Evolutionary conservation across 2,888 invertebrate species (phyloP).

Genomic region (Euspilapteryx auroguttella): DNA sequence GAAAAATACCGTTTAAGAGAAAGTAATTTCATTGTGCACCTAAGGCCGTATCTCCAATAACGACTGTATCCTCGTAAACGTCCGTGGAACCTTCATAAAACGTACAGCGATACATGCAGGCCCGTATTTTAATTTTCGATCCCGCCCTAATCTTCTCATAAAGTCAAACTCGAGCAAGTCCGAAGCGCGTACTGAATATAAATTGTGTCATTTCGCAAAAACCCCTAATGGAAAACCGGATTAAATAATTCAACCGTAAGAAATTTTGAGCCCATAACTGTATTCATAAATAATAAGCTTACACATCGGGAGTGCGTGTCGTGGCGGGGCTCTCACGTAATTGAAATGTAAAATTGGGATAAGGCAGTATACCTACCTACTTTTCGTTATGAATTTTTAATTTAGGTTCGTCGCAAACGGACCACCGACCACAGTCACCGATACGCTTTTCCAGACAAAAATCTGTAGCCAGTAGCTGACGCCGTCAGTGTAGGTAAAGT

Average conservation of each 20-base stretch:
- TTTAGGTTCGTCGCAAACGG: too few relatives aligned
- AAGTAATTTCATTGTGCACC: slow-evolving; percentile 35
- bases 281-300: slow-evolving; percentile 48
- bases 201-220: slow-evolving; percentile 50
- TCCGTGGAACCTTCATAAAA: slow-evolving; percentile 6
- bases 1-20: slow-evolving; percentile 12
- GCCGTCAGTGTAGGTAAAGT: too few relatives aligned
- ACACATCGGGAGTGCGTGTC: slow-evolving; percentile 28
- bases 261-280: slow-evolving; percentile 51
- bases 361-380: too few relatives aligned
- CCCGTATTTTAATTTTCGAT: slow-evolving; percentile 34
- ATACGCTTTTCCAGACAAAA: too few relatives aligned
- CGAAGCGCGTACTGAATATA: slow-evolving; percentile 43
- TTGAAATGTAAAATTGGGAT: background rate
- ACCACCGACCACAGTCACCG: too few relatives aligned
- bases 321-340: slow-evolving; percentile 3
- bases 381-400: too few relatives aligned
- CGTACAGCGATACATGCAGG: slow-evolving; percentile 6
- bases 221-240: slow-evolving; percentile 57
- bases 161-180: slow-evolving; percentile 35
- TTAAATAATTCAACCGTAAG: slow-evolving; percentile 55
- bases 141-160: slow-evolving; percentile 37
- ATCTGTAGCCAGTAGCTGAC: too few relatives aligned
- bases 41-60: slow-evolving; percentile 31
- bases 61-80: slow-evolving; percentile 28